Evolutionary conservation across 2,113 vertebrate genomes (phyloP).

Genomic region (Abramis brama): DNA sequence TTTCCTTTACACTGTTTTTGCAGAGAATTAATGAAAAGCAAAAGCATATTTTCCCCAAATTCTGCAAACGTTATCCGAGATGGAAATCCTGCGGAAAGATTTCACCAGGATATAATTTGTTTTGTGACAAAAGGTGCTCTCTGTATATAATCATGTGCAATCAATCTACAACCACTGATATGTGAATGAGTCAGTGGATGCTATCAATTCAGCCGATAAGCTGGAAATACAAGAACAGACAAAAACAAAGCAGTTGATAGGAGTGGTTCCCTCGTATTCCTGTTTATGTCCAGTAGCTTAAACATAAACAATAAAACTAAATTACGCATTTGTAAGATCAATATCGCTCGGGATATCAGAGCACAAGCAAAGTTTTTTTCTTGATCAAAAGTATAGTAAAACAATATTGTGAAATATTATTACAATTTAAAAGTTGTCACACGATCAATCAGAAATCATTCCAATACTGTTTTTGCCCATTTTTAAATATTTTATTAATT

Average conservation of each 20-base stretch:
- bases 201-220: neutral
- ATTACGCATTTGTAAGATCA: neutral
- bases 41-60: neutral
- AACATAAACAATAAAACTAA: constrained; percentile 4
- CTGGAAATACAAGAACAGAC: constrained; percentile 13
- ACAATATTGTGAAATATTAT: neutral
- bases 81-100: neutral
- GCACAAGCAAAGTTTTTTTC: neutral
- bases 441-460: neutral
- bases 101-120: neutral
- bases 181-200: constrained; percentile 2
- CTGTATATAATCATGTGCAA: neutral
- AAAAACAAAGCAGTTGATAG: neutral
- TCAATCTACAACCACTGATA: constrained; percentile 4
- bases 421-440: neutral
- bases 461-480: neutral
- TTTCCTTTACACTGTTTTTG: neutral
- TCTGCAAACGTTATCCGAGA: neutral
- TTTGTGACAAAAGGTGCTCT: neutral
- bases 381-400: neutral
- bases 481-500: too few species aligned
- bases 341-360: neutral
- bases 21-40: neutral
- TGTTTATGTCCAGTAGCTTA: neutral
- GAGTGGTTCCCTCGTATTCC: neutral